A percentile compares a stretch with the other conserved stretches of the same genome.
Evolutionary conservation across 2,888 invertebrate species (phyloP).

Genomic region (Macrophya alboannulata): DNA sequence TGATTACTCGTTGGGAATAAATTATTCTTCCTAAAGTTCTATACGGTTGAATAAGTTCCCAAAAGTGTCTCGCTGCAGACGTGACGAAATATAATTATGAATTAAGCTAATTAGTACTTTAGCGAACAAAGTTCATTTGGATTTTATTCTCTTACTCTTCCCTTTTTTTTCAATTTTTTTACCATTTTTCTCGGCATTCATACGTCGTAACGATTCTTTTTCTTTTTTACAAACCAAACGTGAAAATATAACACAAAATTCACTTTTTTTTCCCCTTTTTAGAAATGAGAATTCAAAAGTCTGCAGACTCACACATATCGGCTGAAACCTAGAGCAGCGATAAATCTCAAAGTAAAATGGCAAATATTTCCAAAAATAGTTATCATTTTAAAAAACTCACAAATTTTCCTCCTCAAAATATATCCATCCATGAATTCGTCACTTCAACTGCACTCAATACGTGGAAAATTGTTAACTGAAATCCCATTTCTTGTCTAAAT

Average conservation of each 20-base stretch:
- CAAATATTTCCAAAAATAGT: neutral
- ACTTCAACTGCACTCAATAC: neutral
- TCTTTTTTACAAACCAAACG: too few species aligned
- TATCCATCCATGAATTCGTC: neutral
- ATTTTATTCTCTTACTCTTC: neutral
- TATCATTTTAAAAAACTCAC: neutral
- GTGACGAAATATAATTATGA: conserved; percentile 61
- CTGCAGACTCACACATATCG: neutral
- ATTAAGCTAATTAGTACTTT: conserved; percentile 49
- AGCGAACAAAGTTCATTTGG: neutral
- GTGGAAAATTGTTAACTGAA: neutral
- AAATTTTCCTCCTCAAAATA: neutral
- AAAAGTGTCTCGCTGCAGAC: conserved; percentile 51
- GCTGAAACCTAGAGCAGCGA: neutral
- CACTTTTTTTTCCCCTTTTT: too few species aligned
- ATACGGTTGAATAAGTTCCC: conserved; percentile 1
- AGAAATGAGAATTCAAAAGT: too few species aligned
- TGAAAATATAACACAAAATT: too few species aligned
- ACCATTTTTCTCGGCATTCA: neutral
- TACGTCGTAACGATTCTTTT: too few species aligned
- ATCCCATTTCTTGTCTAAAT: neutral
- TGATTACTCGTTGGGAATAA: conserved; percentile 11
- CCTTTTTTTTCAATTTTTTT: neutral
- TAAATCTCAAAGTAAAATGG: neutral
- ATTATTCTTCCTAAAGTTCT: conserved; percentile 36